phyloP scores from a whole-genome alignment of 2,113 vertebrate species.

The Leuciscus idus region DNA sequence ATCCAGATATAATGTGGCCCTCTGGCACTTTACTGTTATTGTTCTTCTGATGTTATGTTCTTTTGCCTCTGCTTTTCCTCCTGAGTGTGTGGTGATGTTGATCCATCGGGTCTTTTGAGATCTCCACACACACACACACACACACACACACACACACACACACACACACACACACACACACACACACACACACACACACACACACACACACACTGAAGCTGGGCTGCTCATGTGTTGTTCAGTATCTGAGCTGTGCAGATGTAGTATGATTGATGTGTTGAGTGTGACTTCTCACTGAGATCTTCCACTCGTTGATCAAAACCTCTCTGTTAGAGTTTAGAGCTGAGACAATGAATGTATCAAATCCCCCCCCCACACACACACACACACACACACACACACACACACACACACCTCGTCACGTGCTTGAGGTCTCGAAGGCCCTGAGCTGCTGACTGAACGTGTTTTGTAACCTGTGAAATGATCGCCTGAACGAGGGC shows the following conservation, averaged over 20 bases:
- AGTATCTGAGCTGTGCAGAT: slow-evolving; percentile 67
- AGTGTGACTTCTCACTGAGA: slow-evolving; percentile 65
- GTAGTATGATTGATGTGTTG: slow-evolving; percentile 73
- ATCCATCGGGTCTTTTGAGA: slow-evolving; percentile 35
- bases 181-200: slow-evolving; percentile 12
- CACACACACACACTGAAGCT: no score
- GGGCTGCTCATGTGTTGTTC: slow-evolving; percentile 42
- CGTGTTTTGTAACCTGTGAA: slow-evolving; percentile 6
- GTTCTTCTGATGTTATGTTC: not conserved
- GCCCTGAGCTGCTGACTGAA: slow-evolving; percentile 8
- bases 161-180: not conserved
- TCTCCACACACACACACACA: slow-evolving; percentile 27
- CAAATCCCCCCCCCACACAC: slow-evolving; percentile 50
- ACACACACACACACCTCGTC: slow-evolving; percentile 5
- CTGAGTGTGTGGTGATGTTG: slow-evolving; percentile 21
- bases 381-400: slow-evolving; percentile 49
- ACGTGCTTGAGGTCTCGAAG: slow-evolving; percentile 13
- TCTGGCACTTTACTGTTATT: not conserved
- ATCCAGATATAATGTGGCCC: not conserved
- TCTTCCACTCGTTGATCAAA: slow-evolving; percentile 73
- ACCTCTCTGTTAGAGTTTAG: slow-evolving; percentile 59
- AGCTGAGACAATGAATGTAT: slow-evolving; percentile 65
- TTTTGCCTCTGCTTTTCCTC: not conserved
- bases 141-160: no score
- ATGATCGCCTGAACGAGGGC: not conserved